Percentiles rank a stretch among this genome's conserved stretches.
These are phyloP conservation scores for Rhodophaea formosa DNA, from an alignment of 2,888 invertebrate species.

Conservation along the genomic window DNA sequence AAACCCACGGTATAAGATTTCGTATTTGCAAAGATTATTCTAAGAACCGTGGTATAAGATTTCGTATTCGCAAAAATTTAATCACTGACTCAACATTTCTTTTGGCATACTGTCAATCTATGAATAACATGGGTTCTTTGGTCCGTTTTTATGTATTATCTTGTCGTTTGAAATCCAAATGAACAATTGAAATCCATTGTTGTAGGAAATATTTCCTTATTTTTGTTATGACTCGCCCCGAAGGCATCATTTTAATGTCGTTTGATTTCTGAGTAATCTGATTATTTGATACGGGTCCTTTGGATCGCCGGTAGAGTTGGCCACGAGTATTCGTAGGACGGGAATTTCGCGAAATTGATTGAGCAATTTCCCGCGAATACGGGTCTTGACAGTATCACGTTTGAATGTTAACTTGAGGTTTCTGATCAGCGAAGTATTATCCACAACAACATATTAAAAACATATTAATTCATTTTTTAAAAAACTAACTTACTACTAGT, in stretches of 20 bases:
- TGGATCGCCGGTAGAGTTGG: background rate
- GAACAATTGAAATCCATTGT: background rate
- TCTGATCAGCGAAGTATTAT: no score
- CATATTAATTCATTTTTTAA: no score
- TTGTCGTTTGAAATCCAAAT: background rate
- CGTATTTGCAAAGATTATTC: no score
- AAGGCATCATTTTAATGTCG: background rate
- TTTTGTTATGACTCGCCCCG: background rate
- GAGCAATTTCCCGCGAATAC: background rate
- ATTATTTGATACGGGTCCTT: background rate
- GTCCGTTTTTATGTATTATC: background rate
- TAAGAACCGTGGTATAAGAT: no score
- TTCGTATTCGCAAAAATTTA: no score
- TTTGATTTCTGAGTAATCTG: slow-evolving; percentile 1
- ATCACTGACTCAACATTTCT: no score
- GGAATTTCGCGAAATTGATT: background rate
- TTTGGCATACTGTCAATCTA: background rate
- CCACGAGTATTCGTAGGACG: background rate
- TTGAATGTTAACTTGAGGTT: background rate
- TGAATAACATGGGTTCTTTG: background rate
- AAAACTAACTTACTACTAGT: no score
- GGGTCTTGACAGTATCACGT: background rate
- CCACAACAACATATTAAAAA: no score
- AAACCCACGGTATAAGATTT: no score
- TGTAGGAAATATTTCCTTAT: background rate